A percentile compares a stretch with the other conserved stretches of the same genome.
Conservation (phyloP, 1,140 invertebrate genomes). For the Saccostrea echinata region DNA sequence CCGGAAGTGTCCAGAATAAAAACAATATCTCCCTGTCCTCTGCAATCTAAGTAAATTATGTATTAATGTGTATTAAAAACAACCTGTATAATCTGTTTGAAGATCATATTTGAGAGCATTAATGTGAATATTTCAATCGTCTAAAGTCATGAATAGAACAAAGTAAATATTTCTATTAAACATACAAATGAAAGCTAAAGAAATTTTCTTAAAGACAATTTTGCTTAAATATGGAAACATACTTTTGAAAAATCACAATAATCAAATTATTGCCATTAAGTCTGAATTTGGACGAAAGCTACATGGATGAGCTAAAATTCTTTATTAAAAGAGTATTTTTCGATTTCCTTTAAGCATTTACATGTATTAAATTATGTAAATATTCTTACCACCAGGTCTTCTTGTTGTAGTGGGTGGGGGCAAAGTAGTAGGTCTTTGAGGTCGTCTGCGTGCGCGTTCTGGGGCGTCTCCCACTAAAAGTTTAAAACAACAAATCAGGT, state of each 20-base stretch:
- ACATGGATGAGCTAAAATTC: not conserved
- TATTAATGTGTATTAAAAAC: too few species aligned
- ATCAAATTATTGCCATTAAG: not conserved
- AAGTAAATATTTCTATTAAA: too few species aligned
- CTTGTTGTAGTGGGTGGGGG: conserved; percentile 40
- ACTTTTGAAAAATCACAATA: not conserved
- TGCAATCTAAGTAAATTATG: conserved; percentile 62
- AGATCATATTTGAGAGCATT: too few species aligned
- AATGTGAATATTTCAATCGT: too few species aligned
- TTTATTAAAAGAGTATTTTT: too few species aligned
- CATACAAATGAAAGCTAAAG: not conserved
- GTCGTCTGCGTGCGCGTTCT: conserved; percentile 37
- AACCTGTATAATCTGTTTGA: too few species aligned
- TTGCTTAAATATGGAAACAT: not conserved
- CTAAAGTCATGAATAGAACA: too few species aligned
- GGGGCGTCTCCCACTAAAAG: conserved; percentile 39
- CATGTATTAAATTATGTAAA: not conserved
- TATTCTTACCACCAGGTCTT: conserved; percentile 34
- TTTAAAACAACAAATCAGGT: not conserved
- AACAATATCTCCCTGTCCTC: conserved; percentile 70
- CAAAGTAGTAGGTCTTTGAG: conserved; percentile 40
- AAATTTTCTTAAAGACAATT: not conserved
- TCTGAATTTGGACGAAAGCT: not conserved
- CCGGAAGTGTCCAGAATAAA: conserved; percentile 76
- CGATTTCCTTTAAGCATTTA: too few species aligned